Base-by-base conservation (phyloP, 2,113 vertebrate genomes). In the Rhegmatorhina hoffmannsi region DNA sequence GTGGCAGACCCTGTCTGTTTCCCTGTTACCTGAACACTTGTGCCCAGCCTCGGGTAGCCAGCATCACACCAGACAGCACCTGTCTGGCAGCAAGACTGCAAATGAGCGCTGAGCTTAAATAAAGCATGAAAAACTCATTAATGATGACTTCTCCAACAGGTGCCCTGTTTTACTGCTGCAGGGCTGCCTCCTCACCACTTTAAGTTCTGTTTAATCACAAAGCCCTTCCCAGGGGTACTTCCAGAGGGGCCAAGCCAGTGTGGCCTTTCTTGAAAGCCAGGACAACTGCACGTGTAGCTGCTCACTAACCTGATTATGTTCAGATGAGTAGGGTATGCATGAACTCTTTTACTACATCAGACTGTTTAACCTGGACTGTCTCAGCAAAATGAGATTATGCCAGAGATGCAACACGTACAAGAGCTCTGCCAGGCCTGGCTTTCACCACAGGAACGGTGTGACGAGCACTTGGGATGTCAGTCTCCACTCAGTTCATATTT, bases 381-480 rank as follows among this genome's bases (percentile, higher is more conserved):
- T 64, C 55, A 84, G 60, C 17, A 91, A 94, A 96, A 89, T 24
- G 34, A 84, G 47, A 64, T 75, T 84, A 91, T 52, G 24, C 18
- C 60, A 84, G 69, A 75, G 73, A 59, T 47, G 50, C 23, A 87
- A 75, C 47, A 63, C 0, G 1, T 19, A 18, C 46, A 59, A 67
- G 68, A 43, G 68, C 56, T 77, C 36, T 86, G 40, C 23, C 77
- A 87, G 60, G 44, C 34, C 11, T 25, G 12, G 28, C 38, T 84
- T 92, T 81, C 77, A 77, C 84, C 43, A 87, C 1, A 2, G 55
- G 38, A 18, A 38, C 21, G 24, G 20, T 52, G 38, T 0, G 7
- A 89, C 46, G 43, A 84, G 43, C 40, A 55, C 33, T 17, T 0
- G 0, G 50, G 47, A 89, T 55, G 34, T 26, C 0, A 0, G 26